phyloP scores from a whole-genome alignment of 2,113 vertebrate species.

The Psilopogon haemacephalus region DNA sequence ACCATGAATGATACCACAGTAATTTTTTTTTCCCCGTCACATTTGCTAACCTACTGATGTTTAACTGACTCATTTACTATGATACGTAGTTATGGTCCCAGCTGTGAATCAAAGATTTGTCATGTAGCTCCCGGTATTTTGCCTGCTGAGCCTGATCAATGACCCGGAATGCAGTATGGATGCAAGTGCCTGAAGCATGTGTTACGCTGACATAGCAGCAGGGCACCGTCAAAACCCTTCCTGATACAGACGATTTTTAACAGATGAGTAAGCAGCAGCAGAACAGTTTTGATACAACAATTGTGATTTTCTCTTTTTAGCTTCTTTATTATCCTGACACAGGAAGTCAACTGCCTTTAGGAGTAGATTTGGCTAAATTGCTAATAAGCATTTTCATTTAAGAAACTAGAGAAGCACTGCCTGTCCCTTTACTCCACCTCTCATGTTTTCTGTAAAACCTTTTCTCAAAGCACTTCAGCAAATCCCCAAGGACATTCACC shows the following conservation, averaged over 20 bases:
- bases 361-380: slow-evolving; percentile 4
- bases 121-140: slow-evolving; percentile 72
- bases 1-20: slow-evolving; percentile 83
- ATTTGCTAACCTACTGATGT: slow-evolving; percentile 82
- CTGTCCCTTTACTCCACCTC: not conserved
- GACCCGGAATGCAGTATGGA: slow-evolving; percentile 85
- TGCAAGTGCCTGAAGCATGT: slow-evolving; percentile 83
- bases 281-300: slow-evolving; percentile 67
- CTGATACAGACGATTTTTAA: slow-evolving; percentile 80
- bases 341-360: slow-evolving; percentile 19
- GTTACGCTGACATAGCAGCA: slow-evolving; percentile 85
- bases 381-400: not conserved
- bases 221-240: slow-evolving; percentile 83
- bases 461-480: not conserved
- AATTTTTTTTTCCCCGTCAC: slow-evolving; percentile 58
- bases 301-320: slow-evolving; percentile 70
- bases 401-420: not conserved
- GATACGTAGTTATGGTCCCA: slow-evolving; percentile 84
- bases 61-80: slow-evolving; percentile 85
- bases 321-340: slow-evolving; percentile 67
- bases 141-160: slow-evolving; percentile 80
- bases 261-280: slow-evolving; percentile 86
- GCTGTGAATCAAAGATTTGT: slow-evolving; percentile 86
- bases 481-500: not conserved
- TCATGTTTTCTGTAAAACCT: not conserved